Evolutionary conservation across 2,888 invertebrate species (phyloP).

Genomic region (Drosophila gaucha): DNA sequence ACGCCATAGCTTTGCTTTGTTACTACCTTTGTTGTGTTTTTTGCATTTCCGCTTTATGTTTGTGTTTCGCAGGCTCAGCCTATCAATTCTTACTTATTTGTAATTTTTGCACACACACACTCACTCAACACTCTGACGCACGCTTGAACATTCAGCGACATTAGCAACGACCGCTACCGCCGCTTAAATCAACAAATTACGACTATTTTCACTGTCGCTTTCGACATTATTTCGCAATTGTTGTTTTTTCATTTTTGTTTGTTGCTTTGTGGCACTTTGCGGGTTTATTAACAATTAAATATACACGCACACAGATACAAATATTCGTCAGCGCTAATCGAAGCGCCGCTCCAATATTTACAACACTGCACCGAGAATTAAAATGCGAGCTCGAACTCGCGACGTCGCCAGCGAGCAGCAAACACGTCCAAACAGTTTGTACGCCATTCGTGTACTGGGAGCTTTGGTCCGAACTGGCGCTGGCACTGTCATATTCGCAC

Average conservation of each 20-base stretch:
- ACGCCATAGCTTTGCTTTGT: conserved; percentile 54
- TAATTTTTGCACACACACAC: conserved; percentile 45
- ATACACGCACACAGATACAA: conserved; percentile 26
- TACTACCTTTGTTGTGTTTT: conserved; percentile 72
- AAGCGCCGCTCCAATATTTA: conserved; percentile 56
- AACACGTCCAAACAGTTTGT: conserved; percentile 77
- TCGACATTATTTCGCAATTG: conserved; percentile 35
- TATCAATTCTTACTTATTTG: conserved; percentile 58
- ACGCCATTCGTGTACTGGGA: conserved; percentile 75
- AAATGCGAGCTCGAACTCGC: conserved; percentile 56
- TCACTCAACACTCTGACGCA: conserved; percentile 30
- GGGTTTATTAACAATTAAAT: conserved; percentile 31
- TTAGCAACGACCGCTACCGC: conserved; percentile 34
- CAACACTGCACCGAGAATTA: conserved; percentile 49
- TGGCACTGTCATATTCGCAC: conserved; percentile 45
- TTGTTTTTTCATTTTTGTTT: conserved; percentile 45
- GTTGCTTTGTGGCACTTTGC: conserved; percentile 31
- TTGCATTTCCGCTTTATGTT: conserved; percentile 72
- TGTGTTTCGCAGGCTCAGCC: conserved; percentile 62
- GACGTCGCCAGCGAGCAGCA: conserved; percentile 62
- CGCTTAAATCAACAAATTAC: conserved; percentile 65
- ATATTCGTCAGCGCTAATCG: conserved; percentile 28
- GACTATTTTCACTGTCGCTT: conserved; percentile 53
- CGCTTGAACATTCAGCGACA: conserved; percentile 37
- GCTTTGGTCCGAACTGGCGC: conserved; percentile 53